A percentile compares a stretch with the other conserved stretches of the same genome.
Evolutionary conservation across 2,888 invertebrate genomes (phyloP).

Genomic region (Norana najaformis): DNA sequence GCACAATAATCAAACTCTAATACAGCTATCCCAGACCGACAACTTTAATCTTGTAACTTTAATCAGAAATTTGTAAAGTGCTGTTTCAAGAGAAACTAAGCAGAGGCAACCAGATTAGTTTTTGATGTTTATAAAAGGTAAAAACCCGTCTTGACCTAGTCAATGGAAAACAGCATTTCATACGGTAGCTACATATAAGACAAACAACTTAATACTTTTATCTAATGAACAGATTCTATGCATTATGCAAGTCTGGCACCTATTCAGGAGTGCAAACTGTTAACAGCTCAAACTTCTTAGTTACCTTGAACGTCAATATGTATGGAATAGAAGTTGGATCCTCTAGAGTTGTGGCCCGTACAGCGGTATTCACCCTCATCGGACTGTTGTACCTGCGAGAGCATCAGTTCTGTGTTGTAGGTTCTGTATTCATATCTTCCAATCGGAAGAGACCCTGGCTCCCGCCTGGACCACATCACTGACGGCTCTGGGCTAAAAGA

Average conservation of each 20-base stretch:
- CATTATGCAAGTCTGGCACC: background rate
- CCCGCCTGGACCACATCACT: background rate
- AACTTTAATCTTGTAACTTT: too few relatives aligned
- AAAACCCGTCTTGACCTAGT: too few relatives aligned
- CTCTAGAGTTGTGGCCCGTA: background rate
- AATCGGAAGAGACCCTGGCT: slow-evolving; percentile 14
- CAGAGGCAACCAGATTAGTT: too few relatives aligned
- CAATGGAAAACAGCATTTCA: background rate
- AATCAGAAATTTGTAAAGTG: too few relatives aligned
- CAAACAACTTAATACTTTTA: background rate
- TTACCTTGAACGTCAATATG: slow-evolving; percentile 30
- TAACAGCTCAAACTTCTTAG: background rate
- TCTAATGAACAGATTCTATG: background rate
- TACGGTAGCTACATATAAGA: background rate
- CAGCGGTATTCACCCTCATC: slow-evolving; percentile 29
- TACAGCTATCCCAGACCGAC: too few relatives aligned
- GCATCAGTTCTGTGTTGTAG: slow-evolving; percentile 30
- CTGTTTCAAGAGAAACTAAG: too few relatives aligned
- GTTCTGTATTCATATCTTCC: slow-evolving; percentile 6
- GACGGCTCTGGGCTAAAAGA: slow-evolving; percentile 26
- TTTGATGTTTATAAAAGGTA: too few relatives aligned
- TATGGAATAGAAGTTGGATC: background rate
- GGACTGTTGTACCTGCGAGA: background rate
- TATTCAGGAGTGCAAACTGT: background rate
- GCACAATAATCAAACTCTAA: too few relatives aligned